Evolutionary conservation across 2,888 invertebrate genomes (phyloP).

Genomic region (Lottia scabra): DNA sequence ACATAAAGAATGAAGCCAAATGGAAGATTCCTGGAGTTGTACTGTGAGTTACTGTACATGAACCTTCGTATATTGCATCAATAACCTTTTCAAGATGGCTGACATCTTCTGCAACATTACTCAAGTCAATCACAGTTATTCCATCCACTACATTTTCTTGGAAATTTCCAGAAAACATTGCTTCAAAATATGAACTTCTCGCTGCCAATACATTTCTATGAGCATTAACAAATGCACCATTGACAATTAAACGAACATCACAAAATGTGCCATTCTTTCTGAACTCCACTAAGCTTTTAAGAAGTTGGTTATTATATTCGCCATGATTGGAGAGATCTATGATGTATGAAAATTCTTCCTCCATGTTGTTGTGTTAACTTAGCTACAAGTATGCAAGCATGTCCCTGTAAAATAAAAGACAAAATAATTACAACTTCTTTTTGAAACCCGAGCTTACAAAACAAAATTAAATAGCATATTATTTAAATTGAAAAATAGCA

Average conservation of each 20-base stretch:
- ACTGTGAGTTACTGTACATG: conserved; percentile 10
- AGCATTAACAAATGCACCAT: conserved; percentile 10
- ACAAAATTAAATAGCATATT: too few relatives aligned
- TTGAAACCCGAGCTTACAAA: too few relatives aligned
- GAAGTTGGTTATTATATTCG: background rate
- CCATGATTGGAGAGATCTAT: too few relatives aligned
- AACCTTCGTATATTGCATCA: conserved; percentile 17
- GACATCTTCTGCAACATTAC: conserved; percentile 11
- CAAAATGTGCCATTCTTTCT: conserved; percentile 18
- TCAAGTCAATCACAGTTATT: conserved; percentile 14
- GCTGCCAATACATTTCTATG: conserved; percentile 22
- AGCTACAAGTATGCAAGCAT: too few relatives aligned
- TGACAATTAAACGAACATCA: conserved; percentile 17
- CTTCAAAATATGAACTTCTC: conserved; percentile 21
- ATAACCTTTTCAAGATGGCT: conserved; percentile 19
- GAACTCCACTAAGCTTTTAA: conserved; percentile 1
- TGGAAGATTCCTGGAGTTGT: conserved; percentile 17
- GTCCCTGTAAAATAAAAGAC: too few relatives aligned
- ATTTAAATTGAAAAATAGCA: too few relatives aligned
- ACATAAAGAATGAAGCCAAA: conserved; percentile 18
- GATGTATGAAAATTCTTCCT: too few relatives aligned
- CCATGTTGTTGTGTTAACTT: too few relatives aligned
- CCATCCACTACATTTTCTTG: conserved; percentile 16
- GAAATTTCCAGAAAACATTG: conserved; percentile 23
- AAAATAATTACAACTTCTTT: too few relatives aligned